These are phyloP conservation scores for Leptinotarsa undecemlineata DNA, from an alignment of 1,140 invertebrate species.

Conservation along the genomic window DNA sequence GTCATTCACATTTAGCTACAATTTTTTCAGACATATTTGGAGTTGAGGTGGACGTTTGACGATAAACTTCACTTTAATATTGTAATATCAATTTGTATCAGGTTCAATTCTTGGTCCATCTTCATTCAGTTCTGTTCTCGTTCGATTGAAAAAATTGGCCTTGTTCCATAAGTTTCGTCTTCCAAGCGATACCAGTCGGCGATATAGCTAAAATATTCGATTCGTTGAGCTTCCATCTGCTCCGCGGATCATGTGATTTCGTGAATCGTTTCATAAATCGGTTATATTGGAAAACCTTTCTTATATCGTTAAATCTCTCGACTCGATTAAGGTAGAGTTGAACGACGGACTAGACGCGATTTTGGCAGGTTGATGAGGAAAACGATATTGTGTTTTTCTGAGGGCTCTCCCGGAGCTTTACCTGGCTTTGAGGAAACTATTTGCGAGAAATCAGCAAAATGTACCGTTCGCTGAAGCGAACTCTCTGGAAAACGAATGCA, in stretches of 20 bases:
- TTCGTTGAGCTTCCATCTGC: conserved; percentile 14
- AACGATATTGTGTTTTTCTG: not conserved
- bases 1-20: too few species aligned
- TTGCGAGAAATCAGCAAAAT: not conserved
- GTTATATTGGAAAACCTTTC: conserved; percentile 27
- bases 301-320: conserved; percentile 22
- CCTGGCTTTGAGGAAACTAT: not conserved
- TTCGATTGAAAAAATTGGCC: too few species aligned
- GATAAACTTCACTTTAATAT: too few species aligned
- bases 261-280: conserved; percentile 22
- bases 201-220: conserved; percentile 18
- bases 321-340: conserved; percentile 20
- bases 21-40: too few species aligned
- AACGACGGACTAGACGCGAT: conserved; percentile 3
- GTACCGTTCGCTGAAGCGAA: too few species aligned
- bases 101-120: too few species aligned
- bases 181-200: not conserved
- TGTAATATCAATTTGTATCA: too few species aligned
- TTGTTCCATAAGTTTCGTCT: not conserved
- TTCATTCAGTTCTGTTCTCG: too few species aligned
- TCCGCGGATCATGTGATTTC: conserved; percentile 15
- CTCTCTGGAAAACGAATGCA: too few species aligned
- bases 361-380: not conserved
- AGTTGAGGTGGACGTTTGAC: too few species aligned
- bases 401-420: not conserved